phyloP scores from a whole-genome alignment of 2,888 invertebrate species.

The Drymonia ruficornis region DNA sequence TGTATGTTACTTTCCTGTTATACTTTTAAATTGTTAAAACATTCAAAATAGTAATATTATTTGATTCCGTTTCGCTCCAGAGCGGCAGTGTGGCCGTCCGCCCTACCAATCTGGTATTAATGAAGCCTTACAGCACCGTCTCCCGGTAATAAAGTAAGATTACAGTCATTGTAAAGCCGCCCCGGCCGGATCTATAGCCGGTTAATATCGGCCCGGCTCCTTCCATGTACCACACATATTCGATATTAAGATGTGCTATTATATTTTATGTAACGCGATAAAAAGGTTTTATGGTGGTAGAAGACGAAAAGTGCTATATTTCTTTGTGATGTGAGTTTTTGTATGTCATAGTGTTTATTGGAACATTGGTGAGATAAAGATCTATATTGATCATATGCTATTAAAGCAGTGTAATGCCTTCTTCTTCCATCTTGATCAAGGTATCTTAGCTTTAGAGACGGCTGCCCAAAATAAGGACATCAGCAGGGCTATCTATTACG shows the following conservation, averaged over 20 bases:
- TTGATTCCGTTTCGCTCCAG: background rate
- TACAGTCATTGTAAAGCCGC: constrained; percentile 57
- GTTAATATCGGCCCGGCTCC: constrained; percentile 29
- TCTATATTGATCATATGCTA: too few relatives aligned
- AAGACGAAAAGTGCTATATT: constrained; percentile 14
- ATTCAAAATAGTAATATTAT: background rate
- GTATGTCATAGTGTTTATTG: too few relatives aligned
- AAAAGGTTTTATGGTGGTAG: background rate
- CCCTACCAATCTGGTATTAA: constrained; percentile 49
- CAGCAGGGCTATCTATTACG: too few relatives aligned
- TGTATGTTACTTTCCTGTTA: too few relatives aligned
- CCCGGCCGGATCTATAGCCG: constrained; percentile 31
- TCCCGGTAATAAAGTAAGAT: constrained; percentile 63
- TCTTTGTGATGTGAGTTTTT: background rate
- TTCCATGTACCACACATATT: constrained; percentile 14
- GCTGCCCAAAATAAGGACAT: too few relatives aligned
- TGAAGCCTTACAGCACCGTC: constrained; percentile 55
- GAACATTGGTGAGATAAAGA: too few relatives aligned
- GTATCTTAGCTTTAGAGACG: too few relatives aligned
- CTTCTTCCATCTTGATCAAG: too few relatives aligned
- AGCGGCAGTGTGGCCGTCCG: constrained; percentile 5
- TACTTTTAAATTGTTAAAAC: too few relatives aligned
- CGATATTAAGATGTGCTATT: background rate
- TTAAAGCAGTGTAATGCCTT: too few relatives aligned
- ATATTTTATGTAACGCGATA: constrained; percentile 20